Evolutionary conservation across 1,140 invertebrate genomes (phyloP).

Genomic region (Macrobrachium rosenbergii): DNA sequence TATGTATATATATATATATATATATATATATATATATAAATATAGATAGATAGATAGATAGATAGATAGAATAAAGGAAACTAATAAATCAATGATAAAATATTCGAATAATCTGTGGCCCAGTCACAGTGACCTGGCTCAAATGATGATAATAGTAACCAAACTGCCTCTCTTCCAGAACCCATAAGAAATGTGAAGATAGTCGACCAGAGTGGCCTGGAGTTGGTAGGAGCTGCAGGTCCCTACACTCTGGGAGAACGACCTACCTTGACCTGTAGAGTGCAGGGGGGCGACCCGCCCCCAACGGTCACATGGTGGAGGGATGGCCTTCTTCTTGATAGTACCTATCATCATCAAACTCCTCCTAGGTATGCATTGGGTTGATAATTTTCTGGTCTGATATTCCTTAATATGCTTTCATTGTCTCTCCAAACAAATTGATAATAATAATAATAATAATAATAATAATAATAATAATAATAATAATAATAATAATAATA

Average conservation of each 20-base stretch:
- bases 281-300: conserved; percentile 57
- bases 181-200: conserved; percentile 59
- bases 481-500: conserved; percentile 11
- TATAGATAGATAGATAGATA: neutral
- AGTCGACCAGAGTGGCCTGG: conserved; percentile 52
- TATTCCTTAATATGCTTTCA: no score
- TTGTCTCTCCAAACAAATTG: neutral
- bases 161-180: conserved; percentile 33
- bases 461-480: conserved; percentile 7
- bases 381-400: neutral
- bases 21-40: neutral
- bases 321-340: conserved; percentile 65
- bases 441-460: neutral
- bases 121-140: no score
- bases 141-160: neutral
- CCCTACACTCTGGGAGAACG: conserved; percentile 58
- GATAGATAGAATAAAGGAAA: neutral
- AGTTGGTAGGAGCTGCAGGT: conserved; percentile 57
- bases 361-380: conserved; percentile 23
- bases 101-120: no score
- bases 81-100: no score
- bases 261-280: conserved; percentile 57
- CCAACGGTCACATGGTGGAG: conserved; percentile 66
- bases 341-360: conserved; percentile 54
- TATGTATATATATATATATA: neutral